phyloP scores from a whole-genome alignment of 2,113 vertebrate genomes.

The Meriones unguiculatus region DNA sequence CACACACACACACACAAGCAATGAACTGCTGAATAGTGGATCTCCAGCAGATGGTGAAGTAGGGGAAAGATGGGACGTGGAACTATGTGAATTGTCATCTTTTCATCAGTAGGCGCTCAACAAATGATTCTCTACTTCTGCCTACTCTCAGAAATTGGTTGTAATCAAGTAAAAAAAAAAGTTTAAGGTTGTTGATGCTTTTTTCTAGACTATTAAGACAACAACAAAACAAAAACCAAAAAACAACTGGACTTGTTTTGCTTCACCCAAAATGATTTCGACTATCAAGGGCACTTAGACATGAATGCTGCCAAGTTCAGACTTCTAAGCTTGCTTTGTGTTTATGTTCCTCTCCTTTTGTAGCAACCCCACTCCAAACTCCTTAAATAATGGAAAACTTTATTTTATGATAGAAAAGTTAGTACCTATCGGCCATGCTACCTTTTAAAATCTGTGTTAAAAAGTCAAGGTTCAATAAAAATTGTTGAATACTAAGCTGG shows the following conservation, averaged over 20 bases:
- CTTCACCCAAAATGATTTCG: background rate
- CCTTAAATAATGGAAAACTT: background rate
- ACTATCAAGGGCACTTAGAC: background rate
- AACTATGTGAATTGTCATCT: background rate
- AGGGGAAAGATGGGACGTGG: background rate
- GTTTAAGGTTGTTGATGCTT: background rate
- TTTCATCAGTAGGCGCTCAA: background rate
- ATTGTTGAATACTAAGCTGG: background rate
- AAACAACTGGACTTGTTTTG: too few relatives aligned
- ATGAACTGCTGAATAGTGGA: background rate
- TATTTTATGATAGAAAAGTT: conserved; percentile 38
- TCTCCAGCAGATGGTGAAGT: background rate
- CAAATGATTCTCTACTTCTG: background rate
- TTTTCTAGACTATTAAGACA: conserved; percentile 26
- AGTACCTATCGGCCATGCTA: background rate
- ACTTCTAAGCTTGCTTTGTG: background rate
- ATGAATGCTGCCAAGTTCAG: background rate
- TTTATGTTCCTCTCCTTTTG: background rate
- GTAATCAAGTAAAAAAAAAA: background rate
- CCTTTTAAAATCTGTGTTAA: conserved; percentile 21
- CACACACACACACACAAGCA: background rate
- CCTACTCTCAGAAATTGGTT: background rate
- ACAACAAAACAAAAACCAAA: background rate
- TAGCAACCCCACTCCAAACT: background rate
- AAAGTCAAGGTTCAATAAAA: conserved; percentile 35